These are phyloP conservation scores for Podarcis siculus DNA, from an alignment of 2,797 vertebrate species.

Conservation along the genomic window DNA sequence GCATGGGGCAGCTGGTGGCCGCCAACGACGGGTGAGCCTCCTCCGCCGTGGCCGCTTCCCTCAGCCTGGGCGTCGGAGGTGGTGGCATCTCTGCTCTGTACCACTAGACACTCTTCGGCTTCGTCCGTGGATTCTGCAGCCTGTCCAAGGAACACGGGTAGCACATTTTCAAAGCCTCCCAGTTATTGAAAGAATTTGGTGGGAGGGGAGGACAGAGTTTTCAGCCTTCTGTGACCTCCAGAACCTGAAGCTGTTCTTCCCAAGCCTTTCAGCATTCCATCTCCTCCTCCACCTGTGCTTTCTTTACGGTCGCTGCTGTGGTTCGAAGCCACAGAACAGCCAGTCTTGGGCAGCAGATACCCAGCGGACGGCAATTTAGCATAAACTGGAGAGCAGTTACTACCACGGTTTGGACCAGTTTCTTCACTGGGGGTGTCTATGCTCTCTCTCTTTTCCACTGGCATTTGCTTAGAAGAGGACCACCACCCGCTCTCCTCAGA, in stretches of 20 bases:
- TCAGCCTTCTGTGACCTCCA: too few relatives aligned
- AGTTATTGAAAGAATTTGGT: too few relatives aligned
- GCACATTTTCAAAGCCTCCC: too few relatives aligned
- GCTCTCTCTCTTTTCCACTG: background rate
- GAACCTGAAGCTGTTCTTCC: background rate
- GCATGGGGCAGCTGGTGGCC: constrained; percentile 93
- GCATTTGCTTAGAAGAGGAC: background rate
- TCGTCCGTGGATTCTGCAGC: background rate
- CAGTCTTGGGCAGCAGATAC: background rate
- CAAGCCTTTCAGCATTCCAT: background rate
- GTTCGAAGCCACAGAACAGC: background rate
- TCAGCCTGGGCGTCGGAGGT: background rate
- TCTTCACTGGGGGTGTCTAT: background rate
- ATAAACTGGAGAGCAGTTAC: too few relatives aligned
- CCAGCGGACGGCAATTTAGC: background rate
- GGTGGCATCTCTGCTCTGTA: background rate
- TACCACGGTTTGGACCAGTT: background rate
- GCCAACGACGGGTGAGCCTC: constrained; percentile 89
- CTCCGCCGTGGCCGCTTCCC: fast-evolving
- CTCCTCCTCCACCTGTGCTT: background rate
- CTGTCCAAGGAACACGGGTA: background rate
- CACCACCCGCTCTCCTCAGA: background rate
- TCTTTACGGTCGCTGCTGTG: background rate
- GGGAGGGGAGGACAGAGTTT: too few relatives aligned
- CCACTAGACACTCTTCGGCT: background rate